A percentile compares a stretch with the other conserved stretches of the same genome.
Evolutionary conservation across 2,888 invertebrate species (phyloP).

Genomic region (Sturmia bella): DNA sequence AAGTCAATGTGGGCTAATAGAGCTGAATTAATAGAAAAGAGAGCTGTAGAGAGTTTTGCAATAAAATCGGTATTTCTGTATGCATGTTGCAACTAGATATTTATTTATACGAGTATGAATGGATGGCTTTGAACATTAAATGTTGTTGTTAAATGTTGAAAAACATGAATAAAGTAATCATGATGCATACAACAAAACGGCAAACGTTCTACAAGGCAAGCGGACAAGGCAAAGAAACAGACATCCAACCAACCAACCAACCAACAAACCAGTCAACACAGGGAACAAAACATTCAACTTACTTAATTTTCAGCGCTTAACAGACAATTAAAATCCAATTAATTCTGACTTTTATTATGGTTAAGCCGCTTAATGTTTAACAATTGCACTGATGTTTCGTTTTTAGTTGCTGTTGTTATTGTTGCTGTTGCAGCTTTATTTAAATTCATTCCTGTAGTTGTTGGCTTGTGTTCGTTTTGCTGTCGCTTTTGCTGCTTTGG

Average conservation of each 20-base stretch:
- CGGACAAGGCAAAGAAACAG: neutral
- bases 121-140: slow-evolving; percentile 50
- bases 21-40: neutral
- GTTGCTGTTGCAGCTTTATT: slow-evolving; percentile 52
- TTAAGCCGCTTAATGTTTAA: slow-evolving; percentile 77
- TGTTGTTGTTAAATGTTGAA: slow-evolving; percentile 60
- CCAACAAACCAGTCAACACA: slow-evolving; percentile 18
- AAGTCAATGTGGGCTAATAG: slow-evolving; percentile 44
- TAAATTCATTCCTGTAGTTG: slow-evolving; percentile 62
- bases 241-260: slow-evolving; percentile 2
- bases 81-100: slow-evolving; percentile 22
- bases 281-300: slow-evolving; percentile 62
- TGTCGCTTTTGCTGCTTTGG: slow-evolving; percentile 39
- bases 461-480: slow-evolving; percentile 29
- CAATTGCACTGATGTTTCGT: slow-evolving; percentile 67
- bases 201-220: slow-evolving; percentile 6
- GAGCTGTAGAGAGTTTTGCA: slow-evolving; percentile 22
- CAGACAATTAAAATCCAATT: slow-evolving; percentile 82
- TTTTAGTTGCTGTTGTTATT: slow-evolving; percentile 28
- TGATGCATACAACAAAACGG: slow-evolving; percentile 48
- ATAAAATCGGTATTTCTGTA: slow-evolving; percentile 41
- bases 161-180: slow-evolving; percentile 68
- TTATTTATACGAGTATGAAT: slow-evolving; percentile 45
- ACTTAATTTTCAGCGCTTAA: slow-evolving; percentile 75
- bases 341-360: slow-evolving; percentile 82